Percentiles rank a stretch among this genome's conserved stretches.
Conservation (phyloP, 2,113 vertebrate genomes). For the Elaphurus davidianus region DNA sequence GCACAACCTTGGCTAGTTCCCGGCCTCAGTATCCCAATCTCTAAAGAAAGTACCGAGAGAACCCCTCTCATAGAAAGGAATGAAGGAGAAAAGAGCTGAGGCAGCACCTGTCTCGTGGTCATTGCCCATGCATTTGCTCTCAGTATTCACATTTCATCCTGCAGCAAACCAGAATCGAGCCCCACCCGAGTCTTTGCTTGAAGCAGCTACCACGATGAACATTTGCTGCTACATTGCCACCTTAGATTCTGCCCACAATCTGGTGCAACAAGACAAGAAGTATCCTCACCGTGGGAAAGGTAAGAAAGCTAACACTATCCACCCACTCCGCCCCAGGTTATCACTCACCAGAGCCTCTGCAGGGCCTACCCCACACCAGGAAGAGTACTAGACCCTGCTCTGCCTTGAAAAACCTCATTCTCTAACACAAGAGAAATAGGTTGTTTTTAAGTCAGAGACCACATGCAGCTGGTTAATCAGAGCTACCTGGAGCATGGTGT, state of each 20-base stretch:
- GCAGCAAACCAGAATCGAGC: too few relatives aligned
- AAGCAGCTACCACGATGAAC: not conserved
- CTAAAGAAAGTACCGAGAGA: not conserved
- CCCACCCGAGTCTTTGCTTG: not conserved
- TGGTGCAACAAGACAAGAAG: not conserved
- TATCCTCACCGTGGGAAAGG: not conserved
- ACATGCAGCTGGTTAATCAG: not conserved
- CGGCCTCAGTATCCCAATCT: not conserved
- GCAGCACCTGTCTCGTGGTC: not conserved
- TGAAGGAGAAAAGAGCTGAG: not conserved
- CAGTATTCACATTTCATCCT: not conserved
- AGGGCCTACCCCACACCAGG: not conserved
- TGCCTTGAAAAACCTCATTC: not conserved
- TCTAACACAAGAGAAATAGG: not conserved
- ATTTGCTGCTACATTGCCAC: accelerated
- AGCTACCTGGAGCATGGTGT: not conserved
- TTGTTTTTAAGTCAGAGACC: not conserved
- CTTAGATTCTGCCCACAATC: not conserved
- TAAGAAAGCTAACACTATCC: not conserved
- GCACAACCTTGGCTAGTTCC: not conserved
- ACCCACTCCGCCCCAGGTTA: accelerated
- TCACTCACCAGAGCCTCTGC: not conserved
- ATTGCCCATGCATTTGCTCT: accelerated
- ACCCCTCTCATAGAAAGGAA: not conserved
- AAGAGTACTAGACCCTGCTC: not conserved